Percentiles rank a stretch among this genome's conserved stretches.
phyloP scores from a whole-genome alignment of 1,140 invertebrate species.

The Patella vulgata region DNA sequence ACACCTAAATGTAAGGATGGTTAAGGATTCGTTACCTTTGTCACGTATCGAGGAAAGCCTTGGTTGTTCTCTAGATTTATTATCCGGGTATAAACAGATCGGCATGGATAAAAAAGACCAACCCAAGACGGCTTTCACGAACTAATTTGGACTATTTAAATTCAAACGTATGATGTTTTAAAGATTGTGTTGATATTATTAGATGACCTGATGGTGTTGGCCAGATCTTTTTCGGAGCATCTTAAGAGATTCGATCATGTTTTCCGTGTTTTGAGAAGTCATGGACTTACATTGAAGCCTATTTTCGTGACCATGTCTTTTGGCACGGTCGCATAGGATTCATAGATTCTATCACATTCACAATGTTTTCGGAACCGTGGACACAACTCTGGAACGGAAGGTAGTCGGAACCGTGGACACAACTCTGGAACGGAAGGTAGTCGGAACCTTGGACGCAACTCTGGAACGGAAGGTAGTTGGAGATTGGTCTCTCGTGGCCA shows the following conservation, averaged over 20 bases:
- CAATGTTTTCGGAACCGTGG: too few relatives aligned
- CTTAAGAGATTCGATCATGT: slow-evolving; percentile 39
- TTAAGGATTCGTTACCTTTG: slow-evolving; percentile 69
- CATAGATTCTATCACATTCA: too few relatives aligned
- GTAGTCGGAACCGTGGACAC: too few relatives aligned
- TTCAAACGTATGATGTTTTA: slow-evolving; percentile 21
- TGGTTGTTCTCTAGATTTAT: slow-evolving; percentile 64
- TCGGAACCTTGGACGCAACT: too few relatives aligned
- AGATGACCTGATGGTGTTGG: slow-evolving; percentile 50
- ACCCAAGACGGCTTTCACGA: slow-evolving; percentile 57
- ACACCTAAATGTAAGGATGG: slow-evolving; percentile 63
- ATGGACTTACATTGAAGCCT: slow-evolving; percentile 30
- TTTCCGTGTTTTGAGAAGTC: slow-evolving; percentile 30
- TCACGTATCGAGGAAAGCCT: slow-evolving; percentile 69
- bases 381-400: too few relatives aligned
- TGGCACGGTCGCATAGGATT: too few relatives aligned
- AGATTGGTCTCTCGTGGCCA: too few relatives aligned
- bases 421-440: too few relatives aligned
- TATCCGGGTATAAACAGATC: slow-evolving; percentile 59
- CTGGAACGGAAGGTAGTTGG: too few relatives aligned
- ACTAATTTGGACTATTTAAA: slow-evolving; percentile 24
- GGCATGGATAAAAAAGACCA: slow-evolving; percentile 48
- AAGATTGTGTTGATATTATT: slow-evolving; percentile 37
- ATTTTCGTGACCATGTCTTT: too few relatives aligned
- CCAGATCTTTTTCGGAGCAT: slow-evolving; percentile 31